Conservation (phyloP, 2,113 vertebrate genomes). For the Nicator chloris region DNA sequence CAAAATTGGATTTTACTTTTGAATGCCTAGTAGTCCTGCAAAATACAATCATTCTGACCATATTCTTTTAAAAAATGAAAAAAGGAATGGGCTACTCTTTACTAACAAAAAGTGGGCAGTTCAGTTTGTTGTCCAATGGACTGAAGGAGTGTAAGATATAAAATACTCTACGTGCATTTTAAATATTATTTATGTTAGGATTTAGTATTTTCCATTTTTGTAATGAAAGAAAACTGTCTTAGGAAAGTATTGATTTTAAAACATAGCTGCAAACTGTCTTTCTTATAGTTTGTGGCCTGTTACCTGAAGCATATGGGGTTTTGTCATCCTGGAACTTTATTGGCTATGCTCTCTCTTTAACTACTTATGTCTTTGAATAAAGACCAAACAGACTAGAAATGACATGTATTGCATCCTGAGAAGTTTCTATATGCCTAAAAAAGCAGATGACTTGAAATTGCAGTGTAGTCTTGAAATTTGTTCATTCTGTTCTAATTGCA, state of each 20-base stretch:
- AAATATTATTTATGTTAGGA: neutral
- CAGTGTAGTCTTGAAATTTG: neutral
- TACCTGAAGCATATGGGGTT: neutral
- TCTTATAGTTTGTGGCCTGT: conserved; percentile 10
- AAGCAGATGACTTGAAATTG: neutral
- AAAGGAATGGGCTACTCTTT: neutral
- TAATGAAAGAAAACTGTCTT: neutral
- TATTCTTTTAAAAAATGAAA: neutral
- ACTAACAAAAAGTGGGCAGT: neutral
- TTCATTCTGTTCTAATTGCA: neutral
- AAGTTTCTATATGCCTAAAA: neutral
- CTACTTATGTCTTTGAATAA: neutral
- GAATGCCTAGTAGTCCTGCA: neutral
- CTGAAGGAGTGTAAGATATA: neutral
- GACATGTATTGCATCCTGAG: neutral
- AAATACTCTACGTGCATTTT: neutral
- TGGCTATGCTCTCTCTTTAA: neutral
- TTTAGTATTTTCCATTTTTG: neutral
- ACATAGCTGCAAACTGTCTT: neutral
- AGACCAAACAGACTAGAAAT: neutral
- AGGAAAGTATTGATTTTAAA: neutral
- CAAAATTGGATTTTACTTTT: neutral
- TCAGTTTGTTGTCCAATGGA: neutral
- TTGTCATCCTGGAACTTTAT: neutral
- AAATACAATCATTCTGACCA: neutral